These are phyloP conservation scores for Drosophila nigrodunni DNA, from an alignment of 1,140 invertebrate species.

Conservation along the genomic window DNA sequence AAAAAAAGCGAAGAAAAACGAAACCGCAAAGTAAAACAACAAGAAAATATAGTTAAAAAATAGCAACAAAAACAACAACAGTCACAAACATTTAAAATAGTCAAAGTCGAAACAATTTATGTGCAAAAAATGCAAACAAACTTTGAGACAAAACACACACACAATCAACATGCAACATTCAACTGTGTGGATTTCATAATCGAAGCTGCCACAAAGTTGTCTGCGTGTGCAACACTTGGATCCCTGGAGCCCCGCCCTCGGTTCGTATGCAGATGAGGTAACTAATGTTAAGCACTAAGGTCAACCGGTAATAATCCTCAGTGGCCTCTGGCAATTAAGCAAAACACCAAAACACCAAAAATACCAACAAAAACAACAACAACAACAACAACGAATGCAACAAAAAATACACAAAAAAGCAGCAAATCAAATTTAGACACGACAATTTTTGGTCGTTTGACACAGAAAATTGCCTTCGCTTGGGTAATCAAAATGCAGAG, in stretches of 20 bases:
- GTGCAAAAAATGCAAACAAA: conserved; percentile 61
- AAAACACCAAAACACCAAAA: conserved; percentile 14
- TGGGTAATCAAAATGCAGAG: conserved; percentile 35
- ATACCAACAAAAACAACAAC: too few relatives aligned
- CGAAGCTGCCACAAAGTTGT: conserved; percentile 29
- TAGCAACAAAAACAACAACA: conserved; percentile 34
- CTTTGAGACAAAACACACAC: neutral
- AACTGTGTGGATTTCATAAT: conserved; percentile 62
- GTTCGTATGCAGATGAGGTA: conserved; percentile 70
- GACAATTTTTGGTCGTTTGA: conserved; percentile 36
- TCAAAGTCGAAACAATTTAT: conserved; percentile 65
- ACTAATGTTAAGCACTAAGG: conserved; percentile 55
- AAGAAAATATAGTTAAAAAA: neutral
- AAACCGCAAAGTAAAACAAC: too few relatives aligned
- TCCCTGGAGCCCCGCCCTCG: conserved; percentile 1
- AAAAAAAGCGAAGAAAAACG: neutral
- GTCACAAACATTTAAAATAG: conserved; percentile 43
- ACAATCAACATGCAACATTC: neutral
- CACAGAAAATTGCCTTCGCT: conserved; percentile 49
- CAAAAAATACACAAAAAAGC: too few relatives aligned
- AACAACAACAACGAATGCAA: too few relatives aligned
- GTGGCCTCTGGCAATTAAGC: conserved; percentile 63
- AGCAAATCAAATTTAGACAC: conserved; percentile 16
- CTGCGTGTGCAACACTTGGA: neutral
- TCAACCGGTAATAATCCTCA: conserved; percentile 71